Evolutionary conservation across 2,888 invertebrate genomes (phyloP).

Genomic region (Metallyticus violacea): DNA sequence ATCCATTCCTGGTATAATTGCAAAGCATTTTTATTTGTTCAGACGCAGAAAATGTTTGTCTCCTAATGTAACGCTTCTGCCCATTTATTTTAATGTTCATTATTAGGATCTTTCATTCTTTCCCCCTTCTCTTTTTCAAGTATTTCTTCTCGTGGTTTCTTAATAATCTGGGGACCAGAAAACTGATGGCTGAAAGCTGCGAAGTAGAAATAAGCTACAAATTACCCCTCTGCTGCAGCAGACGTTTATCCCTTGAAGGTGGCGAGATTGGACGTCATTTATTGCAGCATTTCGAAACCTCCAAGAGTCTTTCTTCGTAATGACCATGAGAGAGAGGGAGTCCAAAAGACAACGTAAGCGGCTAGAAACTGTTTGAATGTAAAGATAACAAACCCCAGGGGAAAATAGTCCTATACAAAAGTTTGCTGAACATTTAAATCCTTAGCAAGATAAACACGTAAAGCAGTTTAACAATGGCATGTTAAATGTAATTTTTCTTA

Average conservation of each 20-base stretch:
- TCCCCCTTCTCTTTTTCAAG: background rate
- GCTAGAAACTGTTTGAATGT: too few species aligned
- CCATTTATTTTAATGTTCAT: conserved; percentile 12
- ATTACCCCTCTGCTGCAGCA: background rate
- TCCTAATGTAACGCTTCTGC: background rate
- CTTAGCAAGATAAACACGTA: too few species aligned
- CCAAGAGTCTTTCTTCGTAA: background rate
- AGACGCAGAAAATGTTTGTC: conserved; percentile 3
- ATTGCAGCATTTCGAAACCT: too few species aligned
- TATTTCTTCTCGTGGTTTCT: background rate
- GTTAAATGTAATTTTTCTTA: too few species aligned
- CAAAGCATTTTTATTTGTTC: conserved; percentile 24
- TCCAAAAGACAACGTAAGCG: background rate
- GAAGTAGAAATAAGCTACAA: background rate
- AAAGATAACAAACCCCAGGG: too few species aligned
- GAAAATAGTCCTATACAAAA: too few species aligned
- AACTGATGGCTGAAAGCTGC: too few species aligned
- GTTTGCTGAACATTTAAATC: too few species aligned
- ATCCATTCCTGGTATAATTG: background rate
- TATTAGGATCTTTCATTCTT: background rate
- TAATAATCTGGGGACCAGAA: too few species aligned
- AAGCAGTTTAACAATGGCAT: too few species aligned
- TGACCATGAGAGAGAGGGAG: background rate
- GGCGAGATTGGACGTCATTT: too few species aligned
- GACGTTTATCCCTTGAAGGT: background rate